Evolutionary conservation across 2,113 vertebrate species (phyloP).

Genomic region (Nestor notabilis): DNA sequence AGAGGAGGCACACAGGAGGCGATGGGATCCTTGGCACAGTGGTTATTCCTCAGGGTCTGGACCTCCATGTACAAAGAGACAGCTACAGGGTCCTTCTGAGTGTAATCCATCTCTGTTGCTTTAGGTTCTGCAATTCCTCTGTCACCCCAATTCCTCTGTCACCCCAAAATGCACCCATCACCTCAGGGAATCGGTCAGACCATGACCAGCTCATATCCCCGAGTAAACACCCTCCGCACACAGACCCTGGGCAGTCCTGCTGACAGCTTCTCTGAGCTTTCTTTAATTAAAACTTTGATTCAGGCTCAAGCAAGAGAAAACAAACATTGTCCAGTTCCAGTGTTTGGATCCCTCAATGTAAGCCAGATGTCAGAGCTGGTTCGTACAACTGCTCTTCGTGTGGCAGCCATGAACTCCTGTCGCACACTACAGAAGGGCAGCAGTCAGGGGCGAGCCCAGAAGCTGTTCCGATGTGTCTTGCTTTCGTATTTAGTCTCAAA

Average conservation of each 20-base stretch:
- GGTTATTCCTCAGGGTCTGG: background rate
- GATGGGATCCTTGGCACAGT: background rate
- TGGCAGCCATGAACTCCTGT: background rate
- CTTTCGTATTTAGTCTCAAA: background rate
- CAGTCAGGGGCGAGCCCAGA: background rate
- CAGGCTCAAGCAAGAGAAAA: slow-evolving; percentile 11
- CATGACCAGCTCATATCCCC: background rate
- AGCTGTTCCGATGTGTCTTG: background rate
- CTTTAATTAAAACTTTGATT: slow-evolving; percentile 41
- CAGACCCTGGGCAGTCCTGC: background rate
- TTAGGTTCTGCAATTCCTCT: background rate
- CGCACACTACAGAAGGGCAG: background rate
- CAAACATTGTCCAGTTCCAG: background rate
- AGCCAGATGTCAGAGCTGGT: slow-evolving; percentile 43
- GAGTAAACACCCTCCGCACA: background rate
- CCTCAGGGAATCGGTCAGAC: background rate
- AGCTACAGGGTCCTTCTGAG: background rate
- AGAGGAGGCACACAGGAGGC: background rate
- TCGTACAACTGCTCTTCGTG: background rate
- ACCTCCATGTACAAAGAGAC: background rate
- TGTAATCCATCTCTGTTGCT: background rate
- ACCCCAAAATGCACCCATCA: background rate
- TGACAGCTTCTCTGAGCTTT: background rate
- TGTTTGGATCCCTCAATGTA: background rate
- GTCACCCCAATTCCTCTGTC: background rate